Evolutionary conservation across 2,888 invertebrate species (phyloP), one percentile per base, ranked within the genome.

Genomic region (Halictus ligatus): DNA sequence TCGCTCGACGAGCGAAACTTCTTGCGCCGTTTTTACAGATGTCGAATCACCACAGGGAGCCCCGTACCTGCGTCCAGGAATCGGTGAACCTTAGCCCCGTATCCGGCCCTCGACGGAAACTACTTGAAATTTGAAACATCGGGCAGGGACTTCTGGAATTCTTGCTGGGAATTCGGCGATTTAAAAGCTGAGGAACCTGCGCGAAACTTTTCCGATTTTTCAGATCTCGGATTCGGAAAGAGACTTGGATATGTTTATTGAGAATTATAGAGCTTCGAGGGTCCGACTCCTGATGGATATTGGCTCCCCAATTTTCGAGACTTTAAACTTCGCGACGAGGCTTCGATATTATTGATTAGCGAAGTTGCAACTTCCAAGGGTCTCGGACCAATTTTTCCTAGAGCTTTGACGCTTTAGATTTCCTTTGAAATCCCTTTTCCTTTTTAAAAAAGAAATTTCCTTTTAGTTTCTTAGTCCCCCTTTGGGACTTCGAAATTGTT

Each of bases 191-290:
- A 0, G 18, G 13, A 15, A 15, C 15, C 29, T 1, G 64, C 15
- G 3, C 4, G 69, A 40, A 40, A 69, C 21, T 40, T 69, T 40
- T 13, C 25, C 18, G 35, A 67, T 67, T 69, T 69, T 40, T 25
- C 60, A 8, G 21, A 40, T 67, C 2, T 67, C 67, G 2, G 8
- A 67, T 67, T 67, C 35, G 18, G 3, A 35, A 67, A 43, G 25
- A 29, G 29, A 64, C 15, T 18, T 29, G 48, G 46, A 29, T 29
- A 29, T 50, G 43, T 67, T 82, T 75, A 67, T 67, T 46, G 67
- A 29, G 75, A 18, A 29, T 75, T 43, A 29, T 35, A 40, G 10
- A 12, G 40, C 4, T 40, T 69, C 1, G 35, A 10, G 21, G 40
- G 4, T 40, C 10, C 12, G 21, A 21, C 40, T 40, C 12, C 15